phyloP scores from a whole-genome alignment of 2,797 vertebrate genomes.

The Arremon brunneinucha region DNA sequence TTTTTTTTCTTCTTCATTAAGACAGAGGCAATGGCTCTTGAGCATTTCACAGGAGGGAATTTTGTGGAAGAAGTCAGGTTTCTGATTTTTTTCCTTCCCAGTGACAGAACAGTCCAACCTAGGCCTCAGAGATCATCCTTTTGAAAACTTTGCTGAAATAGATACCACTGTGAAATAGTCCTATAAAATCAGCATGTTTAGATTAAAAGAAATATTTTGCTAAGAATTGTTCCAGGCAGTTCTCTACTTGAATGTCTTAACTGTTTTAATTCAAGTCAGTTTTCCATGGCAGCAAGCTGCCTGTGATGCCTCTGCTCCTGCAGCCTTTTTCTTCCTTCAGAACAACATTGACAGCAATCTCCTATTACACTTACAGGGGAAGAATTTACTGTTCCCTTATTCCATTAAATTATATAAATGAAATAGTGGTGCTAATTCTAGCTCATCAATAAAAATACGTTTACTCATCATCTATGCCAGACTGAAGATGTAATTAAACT shows the following conservation, averaged over 20 bases:
- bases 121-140: background rate
- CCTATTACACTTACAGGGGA: background rate
- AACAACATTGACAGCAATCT: background rate
- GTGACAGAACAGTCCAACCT: background rate
- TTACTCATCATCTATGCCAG: constrained; percentile 57
- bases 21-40: background rate
- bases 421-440: background rate
- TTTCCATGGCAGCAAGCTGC: background rate
- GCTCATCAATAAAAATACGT: background rate
- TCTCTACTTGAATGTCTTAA: background rate
- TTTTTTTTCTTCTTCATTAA: background rate
- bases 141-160: background rate
- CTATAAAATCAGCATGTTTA: background rate
- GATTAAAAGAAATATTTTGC: constrained; percentile 2
- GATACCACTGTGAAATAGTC: background rate
- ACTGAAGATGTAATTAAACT: constrained; percentile 55
- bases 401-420: background rate
- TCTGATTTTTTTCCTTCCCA: background rate
- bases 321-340: background rate
- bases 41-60: background rate
- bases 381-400: background rate
- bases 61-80: background rate
- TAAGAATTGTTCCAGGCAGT: background rate
- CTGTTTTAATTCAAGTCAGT: background rate
- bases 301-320: background rate